These are phyloP conservation scores for Paratilapia polleni DNA, from an alignment of 2,113 vertebrate genomes.

Conservation along the genomic window DNA sequence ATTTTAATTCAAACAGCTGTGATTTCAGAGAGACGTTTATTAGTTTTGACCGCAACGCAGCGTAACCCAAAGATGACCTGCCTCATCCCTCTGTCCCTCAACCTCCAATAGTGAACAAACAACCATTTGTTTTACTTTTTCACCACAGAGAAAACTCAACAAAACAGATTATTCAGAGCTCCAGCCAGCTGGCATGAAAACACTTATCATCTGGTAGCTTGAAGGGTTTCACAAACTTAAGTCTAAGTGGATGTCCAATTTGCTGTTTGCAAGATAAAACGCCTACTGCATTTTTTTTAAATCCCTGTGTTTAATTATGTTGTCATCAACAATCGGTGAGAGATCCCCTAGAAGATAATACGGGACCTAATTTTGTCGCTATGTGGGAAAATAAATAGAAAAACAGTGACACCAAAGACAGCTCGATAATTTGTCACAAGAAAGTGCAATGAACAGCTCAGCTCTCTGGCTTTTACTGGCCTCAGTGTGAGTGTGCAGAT, in stretches of 20 bases:
- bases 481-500: constrained; percentile 19
- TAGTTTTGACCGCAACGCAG: neutral
- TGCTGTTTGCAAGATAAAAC: constrained; percentile 33
- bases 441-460: constrained; percentile 44
- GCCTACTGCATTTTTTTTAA: constrained; percentile 10
- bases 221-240: constrained; percentile 30
- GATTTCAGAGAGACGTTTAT: neutral
- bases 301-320: constrained; percentile 54
- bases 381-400: constrained; percentile 55
- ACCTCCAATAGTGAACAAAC: constrained; percentile 5
- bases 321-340: constrained; percentile 46
- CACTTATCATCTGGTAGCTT: constrained; percentile 18
- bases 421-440: constrained; percentile 57
- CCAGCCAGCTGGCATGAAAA: constrained; percentile 10
- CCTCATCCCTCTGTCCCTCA: neutral
- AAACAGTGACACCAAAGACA: constrained; percentile 37
- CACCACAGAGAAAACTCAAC: constrained; percentile 9
- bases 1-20: constrained; percentile 19
- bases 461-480: constrained; percentile 45
- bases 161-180: constrained; percentile 26
- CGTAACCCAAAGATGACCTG: neutral
- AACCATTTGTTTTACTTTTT: constrained; percentile 28
- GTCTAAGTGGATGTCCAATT: constrained; percentile 22
- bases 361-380: constrained; percentile 45
- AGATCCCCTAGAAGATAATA: constrained; percentile 49